Percentiles rank a stretch among this genome's conserved stretches.
Evolutionary conservation across 2,888 invertebrate species (phyloP).

Genomic region (Cantharis rustica): DNA sequence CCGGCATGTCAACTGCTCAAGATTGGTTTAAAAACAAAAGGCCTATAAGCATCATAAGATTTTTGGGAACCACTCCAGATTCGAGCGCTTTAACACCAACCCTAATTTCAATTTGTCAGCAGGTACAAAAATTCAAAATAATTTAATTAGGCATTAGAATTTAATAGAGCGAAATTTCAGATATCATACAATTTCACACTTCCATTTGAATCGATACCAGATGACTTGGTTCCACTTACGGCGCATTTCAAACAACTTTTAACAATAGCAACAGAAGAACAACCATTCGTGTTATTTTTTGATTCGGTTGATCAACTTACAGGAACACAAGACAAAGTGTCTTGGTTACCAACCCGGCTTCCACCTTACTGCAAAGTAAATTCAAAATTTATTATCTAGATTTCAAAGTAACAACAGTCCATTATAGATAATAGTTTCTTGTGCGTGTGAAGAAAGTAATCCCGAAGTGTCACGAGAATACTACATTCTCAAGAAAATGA

Average conservation of each 20-base stretch:
- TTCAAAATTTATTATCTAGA: background rate
- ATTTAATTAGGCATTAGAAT: background rate
- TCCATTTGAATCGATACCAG: constrained; percentile 92
- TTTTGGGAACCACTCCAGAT: constrained; percentile 96
- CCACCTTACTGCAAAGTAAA: constrained; percentile 86
- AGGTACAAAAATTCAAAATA: constrained; percentile 61
- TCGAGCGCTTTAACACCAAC: constrained; percentile 94
- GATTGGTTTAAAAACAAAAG: constrained; percentile 76
- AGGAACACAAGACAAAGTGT: constrained; percentile 90
- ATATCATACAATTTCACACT: constrained; percentile 91
- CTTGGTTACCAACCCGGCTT: constrained; percentile 92
- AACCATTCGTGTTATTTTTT: constrained; percentile 87
- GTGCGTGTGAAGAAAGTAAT: constrained; percentile 85
- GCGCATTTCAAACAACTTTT: constrained; percentile 95
- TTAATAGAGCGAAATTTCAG: constrained; percentile 57
- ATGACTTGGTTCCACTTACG: constrained; percentile 93
- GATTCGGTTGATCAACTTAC: constrained; percentile 98
- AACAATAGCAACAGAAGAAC: constrained; percentile 78
- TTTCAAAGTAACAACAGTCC: background rate
- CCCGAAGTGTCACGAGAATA: constrained; percentile 87
- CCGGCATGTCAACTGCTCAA: constrained; percentile 72
- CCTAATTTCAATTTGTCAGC: constrained; percentile 92
- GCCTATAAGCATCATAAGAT: constrained; percentile 87
- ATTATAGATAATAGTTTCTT: constrained; percentile 83
- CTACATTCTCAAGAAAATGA: constrained; percentile 82